A percentile compares a stretch with the other conserved stretches of the same genome.
Conservation (phyloP, 2,888 invertebrate genomes). For the Rhingia rostrata region DNA sequence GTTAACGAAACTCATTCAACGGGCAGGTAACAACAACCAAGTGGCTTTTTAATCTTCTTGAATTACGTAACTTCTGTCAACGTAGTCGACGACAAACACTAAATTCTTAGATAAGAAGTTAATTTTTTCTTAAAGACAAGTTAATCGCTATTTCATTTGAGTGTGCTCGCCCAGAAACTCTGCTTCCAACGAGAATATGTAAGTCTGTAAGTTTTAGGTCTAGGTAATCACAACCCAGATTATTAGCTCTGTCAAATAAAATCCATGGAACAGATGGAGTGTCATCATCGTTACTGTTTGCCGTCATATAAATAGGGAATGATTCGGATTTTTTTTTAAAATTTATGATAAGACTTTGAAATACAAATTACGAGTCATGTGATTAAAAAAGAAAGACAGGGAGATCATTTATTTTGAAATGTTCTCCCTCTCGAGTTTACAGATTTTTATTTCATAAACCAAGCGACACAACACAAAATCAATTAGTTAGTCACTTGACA, state of each 20-base stretch:
- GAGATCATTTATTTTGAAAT: neutral
- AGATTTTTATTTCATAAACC: neutral
- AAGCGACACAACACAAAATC: conserved; percentile 2
- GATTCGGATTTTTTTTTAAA: conserved; percentile 8
- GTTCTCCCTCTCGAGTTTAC: neutral
- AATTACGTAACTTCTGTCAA: conserved; percentile 32
- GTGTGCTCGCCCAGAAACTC: neutral
- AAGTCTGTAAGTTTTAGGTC: neutral
- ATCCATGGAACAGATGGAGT: conserved; percentile 30
- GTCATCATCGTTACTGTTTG: neutral
- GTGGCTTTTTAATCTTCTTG: conserved; percentile 37
- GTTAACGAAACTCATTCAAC: conserved; percentile 17
- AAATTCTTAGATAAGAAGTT: conserved; percentile 52
- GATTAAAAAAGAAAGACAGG: conserved; percentile 20
- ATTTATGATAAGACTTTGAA: conserved; percentile 48
- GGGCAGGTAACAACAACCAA: conserved; percentile 46
- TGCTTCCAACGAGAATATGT: too few relatives aligned
- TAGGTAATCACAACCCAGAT: conserved; percentile 31
- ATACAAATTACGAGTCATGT: conserved; percentile 53
- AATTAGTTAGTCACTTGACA: conserved; percentile 37
- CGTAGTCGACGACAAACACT: conserved; percentile 6
- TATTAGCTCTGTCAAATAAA: conserved; percentile 27
- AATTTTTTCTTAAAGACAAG: conserved; percentile 12
- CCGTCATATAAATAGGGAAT: conserved; percentile 36
- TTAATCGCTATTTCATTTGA: conserved; percentile 27